phyloP scores from a whole-genome alignment of 2,113 vertebrate genomes.

The Miniopterus natalensis region DNA sequence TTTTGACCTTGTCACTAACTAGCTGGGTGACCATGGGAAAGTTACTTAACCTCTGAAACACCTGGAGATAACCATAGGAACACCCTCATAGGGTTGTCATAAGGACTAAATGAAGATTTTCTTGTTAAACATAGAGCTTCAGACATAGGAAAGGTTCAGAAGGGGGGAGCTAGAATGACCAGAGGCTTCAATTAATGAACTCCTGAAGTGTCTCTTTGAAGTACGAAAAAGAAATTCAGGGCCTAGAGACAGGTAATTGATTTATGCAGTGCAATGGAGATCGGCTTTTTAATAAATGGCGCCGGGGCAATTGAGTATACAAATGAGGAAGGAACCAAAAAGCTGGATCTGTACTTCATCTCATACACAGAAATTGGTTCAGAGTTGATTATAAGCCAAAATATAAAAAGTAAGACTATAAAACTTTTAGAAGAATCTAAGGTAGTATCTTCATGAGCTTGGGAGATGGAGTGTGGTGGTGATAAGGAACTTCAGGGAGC shows the following conservation, averaged over 20 bases:
- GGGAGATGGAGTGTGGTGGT: neutral
- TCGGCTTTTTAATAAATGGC: neutral
- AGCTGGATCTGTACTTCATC: neutral
- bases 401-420: neutral
- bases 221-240: neutral
- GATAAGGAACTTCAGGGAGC: neutral
- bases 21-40: neutral
- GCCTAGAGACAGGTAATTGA: neutral
- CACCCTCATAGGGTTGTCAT: rapidly evolving
- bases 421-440: neutral
- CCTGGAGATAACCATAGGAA: neutral
- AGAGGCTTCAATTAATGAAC: neutral
- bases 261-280: too few species aligned
- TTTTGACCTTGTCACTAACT: neutral
- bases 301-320: neutral
- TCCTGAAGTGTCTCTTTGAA: neutral
- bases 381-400: neutral
- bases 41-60: neutral
- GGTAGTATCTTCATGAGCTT: neutral
- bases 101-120: neutral
- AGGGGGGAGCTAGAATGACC: neutral
- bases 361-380: neutral
- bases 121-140: neutral
- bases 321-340: neutral
- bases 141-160: neutral